Percentiles rank a stretch among this genome's conserved stretches.
These are phyloP conservation scores for Sesia apiformis DNA, from an alignment of 2,888 invertebrate species.

Conservation along the genomic window DNA sequence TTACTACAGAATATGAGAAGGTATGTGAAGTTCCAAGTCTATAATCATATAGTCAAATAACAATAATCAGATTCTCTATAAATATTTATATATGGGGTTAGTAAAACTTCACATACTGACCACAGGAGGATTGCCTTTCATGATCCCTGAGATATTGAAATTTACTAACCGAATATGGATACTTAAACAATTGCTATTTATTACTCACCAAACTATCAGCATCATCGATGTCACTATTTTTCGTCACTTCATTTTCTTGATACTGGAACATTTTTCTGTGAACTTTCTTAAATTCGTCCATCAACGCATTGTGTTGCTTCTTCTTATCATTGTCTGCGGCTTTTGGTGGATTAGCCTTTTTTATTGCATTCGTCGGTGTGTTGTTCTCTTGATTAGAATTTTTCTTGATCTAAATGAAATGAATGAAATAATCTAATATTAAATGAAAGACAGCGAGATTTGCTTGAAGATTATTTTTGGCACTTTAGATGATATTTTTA, in stretches of 20 bases:
- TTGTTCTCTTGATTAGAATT: conserved; percentile 24
- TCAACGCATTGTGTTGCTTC: conserved; percentile 83
- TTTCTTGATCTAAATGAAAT: conserved; percentile 44
- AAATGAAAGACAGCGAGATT: not conserved
- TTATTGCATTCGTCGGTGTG: conserved; percentile 13
- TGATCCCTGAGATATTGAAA: too few species aligned
- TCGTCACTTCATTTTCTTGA: conserved; percentile 25
- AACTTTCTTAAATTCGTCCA: conserved; percentile 92
- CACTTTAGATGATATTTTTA: too few species aligned
- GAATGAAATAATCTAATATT: not conserved
- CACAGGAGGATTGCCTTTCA: too few species aligned
- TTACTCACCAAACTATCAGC: conserved; percentile 34
- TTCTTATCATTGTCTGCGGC: conserved; percentile 76
- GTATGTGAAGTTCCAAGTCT: too few species aligned
- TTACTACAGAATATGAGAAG: too few species aligned
- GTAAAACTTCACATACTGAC: too few species aligned
- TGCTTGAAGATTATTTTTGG: too few species aligned
- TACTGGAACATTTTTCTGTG: conserved; percentile 89
- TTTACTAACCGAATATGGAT: too few species aligned
- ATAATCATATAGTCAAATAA: too few species aligned
- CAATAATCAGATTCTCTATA: too few species aligned
- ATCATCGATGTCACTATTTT: conserved; percentile 11
- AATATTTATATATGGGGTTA: too few species aligned
- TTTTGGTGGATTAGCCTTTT: conserved; percentile 39
- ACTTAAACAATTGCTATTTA: not conserved